A percentile compares a stretch with the other conserved stretches of the same genome.
Conservation (phyloP, 2,113 vertebrate genomes). For the Ginglymostoma cirratum region DNA sequence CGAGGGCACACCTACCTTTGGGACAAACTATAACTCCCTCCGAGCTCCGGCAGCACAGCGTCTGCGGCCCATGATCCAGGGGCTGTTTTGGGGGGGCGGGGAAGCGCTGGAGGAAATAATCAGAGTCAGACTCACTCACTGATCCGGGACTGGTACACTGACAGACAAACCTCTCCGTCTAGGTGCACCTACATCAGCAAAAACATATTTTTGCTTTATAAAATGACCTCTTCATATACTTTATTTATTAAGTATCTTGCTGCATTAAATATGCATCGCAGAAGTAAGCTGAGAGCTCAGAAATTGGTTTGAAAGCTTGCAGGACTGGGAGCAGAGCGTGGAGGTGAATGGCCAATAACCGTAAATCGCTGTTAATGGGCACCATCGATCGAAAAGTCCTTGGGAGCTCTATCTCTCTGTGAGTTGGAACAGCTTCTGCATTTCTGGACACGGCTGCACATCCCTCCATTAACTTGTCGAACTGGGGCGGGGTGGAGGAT, state of each 20-base stretch:
- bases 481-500: not conserved
- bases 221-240: not conserved
- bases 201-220: not conserved
- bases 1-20: too few species aligned
- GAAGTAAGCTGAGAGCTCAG: not conserved
- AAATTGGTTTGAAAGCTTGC: too few species aligned
- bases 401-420: conserved; percentile 41
- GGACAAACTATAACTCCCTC: not conserved
- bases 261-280: not conserved
- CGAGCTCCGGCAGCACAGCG: not conserved
- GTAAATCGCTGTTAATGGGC: not conserved
- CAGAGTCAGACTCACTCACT: not conserved
- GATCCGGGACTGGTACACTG: not conserved
- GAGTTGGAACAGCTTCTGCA: conserved; percentile 39
- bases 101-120: too few species aligned
- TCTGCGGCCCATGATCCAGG: not conserved
- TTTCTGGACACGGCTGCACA: conserved; percentile 40
- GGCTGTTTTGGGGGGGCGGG: too few species aligned
- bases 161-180: not conserved
- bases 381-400: conserved; percentile 3
- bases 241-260: not conserved
- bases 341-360: not conserved
- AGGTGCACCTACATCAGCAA: not conserved
- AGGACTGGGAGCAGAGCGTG: not conserved
- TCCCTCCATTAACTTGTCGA: conserved; percentile 40